Evolutionary conservation across 2,888 invertebrate genomes (phyloP).

Genomic region (Pristionchus japonicus): DNA sequence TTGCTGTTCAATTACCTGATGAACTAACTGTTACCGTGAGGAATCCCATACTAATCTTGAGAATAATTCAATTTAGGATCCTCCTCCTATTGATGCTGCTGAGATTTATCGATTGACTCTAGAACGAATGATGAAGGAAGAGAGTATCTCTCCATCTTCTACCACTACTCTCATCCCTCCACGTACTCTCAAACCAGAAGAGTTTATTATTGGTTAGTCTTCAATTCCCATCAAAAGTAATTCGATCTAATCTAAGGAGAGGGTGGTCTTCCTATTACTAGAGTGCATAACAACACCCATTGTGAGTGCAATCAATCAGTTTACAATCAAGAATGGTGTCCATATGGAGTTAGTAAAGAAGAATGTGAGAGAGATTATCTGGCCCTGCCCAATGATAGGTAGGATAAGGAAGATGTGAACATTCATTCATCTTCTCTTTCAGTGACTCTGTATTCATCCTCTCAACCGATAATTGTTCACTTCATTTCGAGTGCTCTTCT

Average conservation of each 20-base stretch:
- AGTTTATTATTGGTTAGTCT: not conserved
- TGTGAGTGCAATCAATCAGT: not conserved
- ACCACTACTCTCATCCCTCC: not conserved
- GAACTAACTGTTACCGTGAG: not conserved
- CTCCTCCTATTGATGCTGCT: not conserved
- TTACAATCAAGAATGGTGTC: constrained; percentile 26
- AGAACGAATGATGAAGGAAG: not conserved
- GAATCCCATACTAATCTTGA: too few species aligned
- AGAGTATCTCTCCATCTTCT: not conserved
- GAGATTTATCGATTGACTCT: not conserved
- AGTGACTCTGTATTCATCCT: constrained; percentile 44
- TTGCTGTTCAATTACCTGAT: constrained; percentile 7
- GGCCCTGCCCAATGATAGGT: constrained; percentile 26
- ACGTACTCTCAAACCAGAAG: not conserved
- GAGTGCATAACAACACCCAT: not conserved
- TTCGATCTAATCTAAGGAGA: not conserved
- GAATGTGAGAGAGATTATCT: constrained; percentile 27
- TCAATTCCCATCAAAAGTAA: not conserved
- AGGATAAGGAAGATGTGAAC: not conserved
- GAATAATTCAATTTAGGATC: too few species aligned
- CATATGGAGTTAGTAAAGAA: constrained; percentile 10
- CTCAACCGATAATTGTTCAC: constrained; percentile 18
- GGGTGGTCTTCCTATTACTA: not conserved
- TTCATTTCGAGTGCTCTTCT: constrained; percentile 33
- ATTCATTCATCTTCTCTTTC: not conserved